These are phyloP conservation scores for Trichopria drosophilae DNA, from an alignment of 2,888 invertebrate genomes.

Conservation along the genomic window DNA sequence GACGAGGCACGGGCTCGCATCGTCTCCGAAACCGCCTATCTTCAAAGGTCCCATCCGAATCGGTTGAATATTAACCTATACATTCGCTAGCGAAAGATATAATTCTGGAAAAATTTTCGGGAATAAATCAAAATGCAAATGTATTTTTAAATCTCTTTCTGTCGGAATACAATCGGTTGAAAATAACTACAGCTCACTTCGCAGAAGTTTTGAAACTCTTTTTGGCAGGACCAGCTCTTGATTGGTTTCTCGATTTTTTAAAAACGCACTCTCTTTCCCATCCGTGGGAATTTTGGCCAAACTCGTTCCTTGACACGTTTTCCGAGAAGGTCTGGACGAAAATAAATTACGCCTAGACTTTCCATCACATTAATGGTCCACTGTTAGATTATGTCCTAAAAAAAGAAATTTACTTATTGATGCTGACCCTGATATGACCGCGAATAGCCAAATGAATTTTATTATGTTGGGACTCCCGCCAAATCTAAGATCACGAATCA, in stretches of 20 bases:
- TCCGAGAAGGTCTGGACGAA: constrained; percentile 23
- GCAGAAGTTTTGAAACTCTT: constrained; percentile 24
- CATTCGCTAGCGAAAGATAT: constrained; percentile 25
- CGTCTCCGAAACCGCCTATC: not conserved
- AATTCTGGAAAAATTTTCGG: constrained; percentile 29
- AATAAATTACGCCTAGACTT: constrained; percentile 27
- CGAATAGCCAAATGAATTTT: too few species aligned
- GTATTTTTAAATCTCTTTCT: constrained; percentile 26
- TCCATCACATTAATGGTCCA: too few species aligned
- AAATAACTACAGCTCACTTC: constrained; percentile 18
- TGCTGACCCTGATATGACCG: too few species aligned
- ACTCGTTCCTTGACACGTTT: constrained; percentile 21
- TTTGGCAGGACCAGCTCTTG: constrained; percentile 26
- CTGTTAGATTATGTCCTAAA: too few species aligned
- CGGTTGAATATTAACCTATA: too few species aligned
- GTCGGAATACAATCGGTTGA: constrained; percentile 25
- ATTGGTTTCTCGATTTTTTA: too few species aligned
- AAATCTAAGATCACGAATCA: too few species aligned
- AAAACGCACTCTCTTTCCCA: too few species aligned
- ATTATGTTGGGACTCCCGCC: too few species aligned
- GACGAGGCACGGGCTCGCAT: constrained; percentile 4
- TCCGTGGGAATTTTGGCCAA: too few species aligned
- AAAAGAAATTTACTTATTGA: too few species aligned
- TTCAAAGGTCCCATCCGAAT: too few species aligned
- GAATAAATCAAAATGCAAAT: constrained; percentile 28